Evolutionary conservation across 2,888 invertebrate species (phyloP), one percentile per base, ranked within the genome.

Genomic region (Callyntrura sp.): DNA sequence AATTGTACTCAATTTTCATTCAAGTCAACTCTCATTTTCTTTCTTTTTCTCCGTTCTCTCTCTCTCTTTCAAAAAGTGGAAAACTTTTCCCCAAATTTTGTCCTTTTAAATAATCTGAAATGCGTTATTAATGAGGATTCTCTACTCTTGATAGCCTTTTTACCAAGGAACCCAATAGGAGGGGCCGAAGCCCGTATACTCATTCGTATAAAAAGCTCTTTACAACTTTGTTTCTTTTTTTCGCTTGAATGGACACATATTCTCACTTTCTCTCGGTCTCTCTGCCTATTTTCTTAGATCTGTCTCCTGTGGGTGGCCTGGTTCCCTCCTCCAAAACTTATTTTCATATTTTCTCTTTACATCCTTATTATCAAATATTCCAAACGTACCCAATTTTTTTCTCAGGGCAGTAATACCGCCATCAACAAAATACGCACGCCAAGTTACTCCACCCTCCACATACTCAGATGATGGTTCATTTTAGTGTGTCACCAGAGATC

Each of bases 401-500:
- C n/a, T n/a, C n/a, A n/a, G n/a, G n/a, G n/a, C n/a, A n/a, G n/a
- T n/a, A n/a, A n/a, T n/a, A n/a, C n/a, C 12, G 68, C 48, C 73
- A 45, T 73, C 73, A 43, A 17, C 23, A 85, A 14, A 55, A 12
- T n/a, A 51, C 68, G 45, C 73, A n/a, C n/a, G n/a, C n/a, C n/a
- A n/a, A n/a, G n/a, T n/a, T n/a, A n/a, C n/a, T n/a, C n/a, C n/a
- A n/a, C n/a, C n/a, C n/a, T n/a, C n/a, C n/a, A n/a, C n/a, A n/a
- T n/a, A n/a, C n/a, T n/a, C n/a, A n/a, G n/a, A n/a, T n/a, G n/a
- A n/a, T n/a, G n/a, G 73, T 82, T 70, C 70, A 45, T 76, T 55
- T 84, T 73, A 83, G 84, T 85, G 79, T 89, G 89, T 89, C 89
- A 89, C 85, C 43, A 85, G 89, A 89, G 89, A 89, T 85, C 89